phyloP scores from a whole-genome alignment of 1,140 invertebrate genomes.

The Cyclina sinensis region DNA sequence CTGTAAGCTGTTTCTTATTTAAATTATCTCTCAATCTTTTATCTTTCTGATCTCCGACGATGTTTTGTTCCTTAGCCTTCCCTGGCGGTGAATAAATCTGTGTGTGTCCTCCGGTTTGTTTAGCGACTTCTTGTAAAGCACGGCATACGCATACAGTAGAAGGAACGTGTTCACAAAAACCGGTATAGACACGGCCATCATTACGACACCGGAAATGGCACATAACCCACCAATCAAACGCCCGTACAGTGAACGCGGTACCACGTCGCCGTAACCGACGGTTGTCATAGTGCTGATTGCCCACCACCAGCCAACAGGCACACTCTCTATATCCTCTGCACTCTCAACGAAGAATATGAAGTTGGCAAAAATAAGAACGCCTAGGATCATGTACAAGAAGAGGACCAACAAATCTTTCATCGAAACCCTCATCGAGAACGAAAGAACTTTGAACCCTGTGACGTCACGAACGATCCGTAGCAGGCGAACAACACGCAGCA shows the following conservation, averaged over 20 bases:
- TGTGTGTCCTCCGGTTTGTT: conserved; percentile 46
- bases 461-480: conserved; percentile 95
- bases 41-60: too few relatives aligned
- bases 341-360: conserved; percentile 78
- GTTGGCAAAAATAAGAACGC: conserved; percentile 75
- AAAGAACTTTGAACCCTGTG: conserved; percentile 92
- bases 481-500: conserved; percentile 99
- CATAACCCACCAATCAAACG: conserved; percentile 92
- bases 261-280: conserved; percentile 98
- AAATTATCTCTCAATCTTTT: too few relatives aligned
- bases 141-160: conserved; percentile 72
- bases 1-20: too few relatives aligned
- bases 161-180: conserved; percentile 95
- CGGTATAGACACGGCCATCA: conserved; percentile 90
- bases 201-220: conserved; percentile 90
- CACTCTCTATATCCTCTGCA: conserved; percentile 90
- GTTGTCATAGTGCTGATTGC: conserved; percentile 95
- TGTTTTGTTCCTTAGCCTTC: conserved; percentile 19
- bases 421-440: conserved; percentile 90
- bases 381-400: conserved; percentile 74
- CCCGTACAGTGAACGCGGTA: conserved; percentile 75
- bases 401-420: conserved; percentile 74
- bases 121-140: conserved; percentile 64
- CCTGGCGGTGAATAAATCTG: conserved; percentile 31
- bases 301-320: conserved; percentile 98